Evolutionary conservation across 92 coral and sea anemone species (phyloP), one percentile per base, ranked within the genome.

Genomic region (Epizoanthus stellaris): DNA sequence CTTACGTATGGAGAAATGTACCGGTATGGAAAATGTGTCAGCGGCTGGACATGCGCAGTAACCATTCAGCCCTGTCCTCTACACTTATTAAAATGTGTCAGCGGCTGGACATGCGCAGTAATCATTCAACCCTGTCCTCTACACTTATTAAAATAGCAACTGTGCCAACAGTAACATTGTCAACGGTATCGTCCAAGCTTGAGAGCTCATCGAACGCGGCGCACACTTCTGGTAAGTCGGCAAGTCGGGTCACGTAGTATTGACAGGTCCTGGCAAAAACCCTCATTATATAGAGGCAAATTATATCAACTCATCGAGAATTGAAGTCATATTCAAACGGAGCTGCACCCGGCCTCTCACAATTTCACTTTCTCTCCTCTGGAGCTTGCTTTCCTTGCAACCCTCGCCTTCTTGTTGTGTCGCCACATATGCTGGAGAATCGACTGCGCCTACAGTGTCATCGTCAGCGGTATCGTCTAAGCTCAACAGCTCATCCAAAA

Each of bases 301-400:
- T 52, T 13, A 52, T 52, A 76, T 76, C 11, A 76, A 60, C 10
- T 76, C 82, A 76, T 76, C 82, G 30, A 76, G 82, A n/a, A 76
- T 16, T 36, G 82, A 76, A 3, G 82, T 76, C 38, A 76, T 76
- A 40, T 76, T 76, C 56, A 76, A 34, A 59, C 70, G 82, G 11
- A 67, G 70, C 19, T 76, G 82, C 7, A 76, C 56, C 34, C 82
- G 68, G 25, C 9, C 82, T 45, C 56, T 76, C 4, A 76, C 9
- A 9, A n/a, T 10, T 12, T 76, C 82, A 60, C 30, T 39, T 60
- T 76, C 82, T 4, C 39, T 58, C 40, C 67, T 39, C 5, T 76
- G 54, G 42, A 34, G 11, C 4, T 59, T 10, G 15, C 14, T 52
- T 10, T 52, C 23, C 12, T 34, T 5, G 17, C 20, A 75, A 21